These are phyloP conservation scores for Thamnaconus septentrionalis DNA, from an alignment of 2,113 vertebrate genomes.

Conservation along the genomic window DNA sequence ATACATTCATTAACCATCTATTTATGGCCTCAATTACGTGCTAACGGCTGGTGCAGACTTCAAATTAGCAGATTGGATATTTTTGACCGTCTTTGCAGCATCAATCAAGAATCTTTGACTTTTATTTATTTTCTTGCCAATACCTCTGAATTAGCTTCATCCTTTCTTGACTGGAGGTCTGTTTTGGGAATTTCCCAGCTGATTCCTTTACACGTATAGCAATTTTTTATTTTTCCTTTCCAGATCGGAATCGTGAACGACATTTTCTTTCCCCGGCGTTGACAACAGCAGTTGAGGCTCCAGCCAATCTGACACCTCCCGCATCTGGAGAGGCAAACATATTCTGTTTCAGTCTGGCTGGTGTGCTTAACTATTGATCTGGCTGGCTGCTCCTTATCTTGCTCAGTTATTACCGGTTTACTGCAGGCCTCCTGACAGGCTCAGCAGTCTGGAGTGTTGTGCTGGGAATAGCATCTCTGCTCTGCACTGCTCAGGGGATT, in stretches of 20 bases:
- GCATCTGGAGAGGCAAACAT: slow-evolving; percentile 41
- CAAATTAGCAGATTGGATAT: slow-evolving; percentile 44
- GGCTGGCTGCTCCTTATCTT: slow-evolving; percentile 58
- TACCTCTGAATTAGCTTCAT: neutral
- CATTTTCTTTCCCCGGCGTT: neutral
- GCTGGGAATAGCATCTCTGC: slow-evolving; percentile 36
- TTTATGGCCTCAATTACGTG: slow-evolving; percentile 51
- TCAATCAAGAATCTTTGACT: neutral
- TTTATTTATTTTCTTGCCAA: neutral
- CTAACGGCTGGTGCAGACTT: slow-evolving; percentile 51
- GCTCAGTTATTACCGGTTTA: slow-evolving; percentile 58
- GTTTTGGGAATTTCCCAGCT: no score
- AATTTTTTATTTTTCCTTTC: neutral
- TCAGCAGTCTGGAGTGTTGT: slow-evolving; percentile 37
- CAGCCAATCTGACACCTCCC: slow-evolving; percentile 35
- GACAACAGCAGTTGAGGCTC: slow-evolving; percentile 28
- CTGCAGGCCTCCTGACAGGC: slow-evolving; percentile 41
- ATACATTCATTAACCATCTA: slow-evolving; percentile 64
- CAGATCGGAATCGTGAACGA: no score
- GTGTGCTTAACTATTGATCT: slow-evolving; percentile 64
- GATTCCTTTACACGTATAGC: no score
- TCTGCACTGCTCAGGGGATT: slow-evolving; percentile 18
- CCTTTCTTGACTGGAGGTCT: neutral
- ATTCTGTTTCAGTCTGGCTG: slow-evolving; percentile 36
- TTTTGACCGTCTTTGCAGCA: slow-evolving; percentile 32